Base-by-base conservation (phyloP, 1,140 invertebrate species). In the Trichonephila inaurata region DNA sequence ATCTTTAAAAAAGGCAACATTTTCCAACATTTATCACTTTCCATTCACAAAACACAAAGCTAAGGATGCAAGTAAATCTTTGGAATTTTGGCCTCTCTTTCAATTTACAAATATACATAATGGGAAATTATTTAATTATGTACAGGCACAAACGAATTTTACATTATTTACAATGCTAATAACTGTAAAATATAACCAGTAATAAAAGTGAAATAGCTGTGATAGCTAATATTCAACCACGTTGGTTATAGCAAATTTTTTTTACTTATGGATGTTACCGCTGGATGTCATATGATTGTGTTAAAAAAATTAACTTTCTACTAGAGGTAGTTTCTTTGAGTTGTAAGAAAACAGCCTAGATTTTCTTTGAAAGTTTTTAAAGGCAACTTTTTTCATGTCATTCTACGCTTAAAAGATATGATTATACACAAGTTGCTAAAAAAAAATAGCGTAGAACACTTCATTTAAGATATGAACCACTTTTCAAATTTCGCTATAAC, bases 21-120 rank as follows among this genome's bases (percentile, higher is more conserved):
- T 28, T 60, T 85, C 21, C n/a, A 28, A 85, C 83, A 85, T 12
- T 85, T 85, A 85, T 85, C 83, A 85, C 83, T 85, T 21, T 85
- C 83, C 83, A 24, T 85, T 85, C 44, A 85, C n/a, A 85, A 60
- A 85, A 85, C 83, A 85, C 51, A 60, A 60, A 85, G 51, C 33
- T 60, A 92, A 81, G 21, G 81, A 92, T 81, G 81, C 40, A 92
- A 62, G 89, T 77, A 91, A 92, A 92, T 92, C 90, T 92, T 92
- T 92, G 90, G 90, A 92, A 92, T 85, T 92, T 92, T 92, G 90
- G 90, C 90, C 60, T 92, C 90, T 92, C 33, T 77, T 91, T 24
- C 33, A 90, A 83, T 92, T 85, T 85, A 92, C 81, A 92, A 85
- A 92, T 83, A 85, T 66, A 85, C 81, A 69, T 18, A 58, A 24